Conservation (phyloP, 2,888 invertebrate genomes). For the Lutraria lutraria region DNA sequence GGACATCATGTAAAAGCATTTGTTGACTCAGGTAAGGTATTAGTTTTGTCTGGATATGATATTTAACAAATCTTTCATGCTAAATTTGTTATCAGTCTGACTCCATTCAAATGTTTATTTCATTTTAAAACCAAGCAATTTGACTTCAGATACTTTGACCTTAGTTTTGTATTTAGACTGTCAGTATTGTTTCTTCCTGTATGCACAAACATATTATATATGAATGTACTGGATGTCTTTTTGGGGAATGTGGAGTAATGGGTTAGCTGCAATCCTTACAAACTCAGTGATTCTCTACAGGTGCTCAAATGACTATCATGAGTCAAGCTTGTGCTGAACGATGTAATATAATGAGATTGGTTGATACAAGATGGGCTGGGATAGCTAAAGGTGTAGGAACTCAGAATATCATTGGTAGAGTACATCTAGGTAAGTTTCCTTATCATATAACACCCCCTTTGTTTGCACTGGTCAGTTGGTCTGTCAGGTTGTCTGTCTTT, state of each 20-base stretch:
- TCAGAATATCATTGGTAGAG: constrained; percentile 97
- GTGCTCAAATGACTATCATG: constrained; percentile 99
- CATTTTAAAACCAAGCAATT: no score
- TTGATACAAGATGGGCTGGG: constrained; percentile 97
- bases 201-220: no score
- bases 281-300: constrained; percentile 84
- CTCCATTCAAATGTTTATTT: no score
- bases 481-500: no score
- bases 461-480: no score
- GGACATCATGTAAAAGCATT: constrained; percentile 99
- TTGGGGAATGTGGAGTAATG: neutral
- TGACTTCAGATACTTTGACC: no score
- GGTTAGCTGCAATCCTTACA: neutral
- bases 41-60: neutral
- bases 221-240: no score
- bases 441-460: no score
- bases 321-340: constrained; percentile 97
- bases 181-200: no score
- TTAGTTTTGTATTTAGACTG: no score
- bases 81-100: no score
- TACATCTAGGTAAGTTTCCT: constrained; percentile 89
- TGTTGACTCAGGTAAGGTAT: constrained; percentile 94
- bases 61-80: no score
- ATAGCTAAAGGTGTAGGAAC: constrained; percentile 99
- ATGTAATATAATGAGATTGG: constrained; percentile 87